phyloP scores from a whole-genome alignment of 1,140 invertebrate genomes.

The Microplitis demolitor region DNA sequence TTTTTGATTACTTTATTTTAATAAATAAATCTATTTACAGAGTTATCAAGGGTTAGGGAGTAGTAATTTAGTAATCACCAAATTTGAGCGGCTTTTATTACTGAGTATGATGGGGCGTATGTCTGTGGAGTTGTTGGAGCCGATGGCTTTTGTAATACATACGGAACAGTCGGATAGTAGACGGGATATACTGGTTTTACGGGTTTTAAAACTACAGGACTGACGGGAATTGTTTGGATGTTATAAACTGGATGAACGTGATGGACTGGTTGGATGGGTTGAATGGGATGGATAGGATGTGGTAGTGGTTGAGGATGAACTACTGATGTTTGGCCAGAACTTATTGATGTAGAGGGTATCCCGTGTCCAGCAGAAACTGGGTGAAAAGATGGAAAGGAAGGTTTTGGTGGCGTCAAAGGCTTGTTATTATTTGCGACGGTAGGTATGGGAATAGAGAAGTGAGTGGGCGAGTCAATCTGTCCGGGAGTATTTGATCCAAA shows the following conservation, averaged over 20 bases:
- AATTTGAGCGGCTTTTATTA: constrained; percentile 38
- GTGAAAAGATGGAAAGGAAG: not conserved
- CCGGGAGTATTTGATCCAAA: constrained; percentile 28
- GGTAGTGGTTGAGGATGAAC: not conserved
- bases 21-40: constrained; percentile 52
- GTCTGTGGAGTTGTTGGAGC: constrained; percentile 43
- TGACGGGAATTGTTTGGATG: constrained; percentile 38
- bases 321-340: not conserved
- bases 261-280: constrained; percentile 48
- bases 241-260: constrained; percentile 39
- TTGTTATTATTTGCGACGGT: constrained; percentile 24
- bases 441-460: constrained; percentile 52
- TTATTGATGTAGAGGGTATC: not conserved
- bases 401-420: constrained; percentile 3
- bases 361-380: not conserved
- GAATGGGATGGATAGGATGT: constrained; percentile 30
- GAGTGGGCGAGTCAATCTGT: constrained; percentile 43
- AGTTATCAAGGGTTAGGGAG: not conserved
- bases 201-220: constrained; percentile 50
- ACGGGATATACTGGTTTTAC: constrained; percentile 48
- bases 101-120: constrained; percentile 43
- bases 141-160: constrained; percentile 41
- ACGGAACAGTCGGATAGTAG: constrained; percentile 43
- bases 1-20: constrained; percentile 22
- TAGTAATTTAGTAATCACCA: not conserved